These are phyloP conservation scores for Eupithecia exiguata DNA, from an alignment of 2,888 invertebrate genomes.

Conservation along the genomic window DNA sequence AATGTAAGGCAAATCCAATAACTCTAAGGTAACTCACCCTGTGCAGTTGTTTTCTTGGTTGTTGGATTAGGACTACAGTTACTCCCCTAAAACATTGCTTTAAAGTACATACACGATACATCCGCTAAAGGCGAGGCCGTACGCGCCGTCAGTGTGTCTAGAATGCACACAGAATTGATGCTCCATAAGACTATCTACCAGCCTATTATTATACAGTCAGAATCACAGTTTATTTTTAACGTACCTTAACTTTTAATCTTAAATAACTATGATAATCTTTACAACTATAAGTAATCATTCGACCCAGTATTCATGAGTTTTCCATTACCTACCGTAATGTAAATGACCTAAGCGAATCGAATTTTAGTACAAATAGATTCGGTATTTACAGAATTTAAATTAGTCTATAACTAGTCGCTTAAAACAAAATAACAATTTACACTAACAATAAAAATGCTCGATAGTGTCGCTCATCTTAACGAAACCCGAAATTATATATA, in stretches of 20 bases:
- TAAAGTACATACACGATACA: constrained; percentile 37
- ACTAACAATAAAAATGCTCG: constrained; percentile 83
- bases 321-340: constrained; percentile 75
- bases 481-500: constrained; percentile 79
- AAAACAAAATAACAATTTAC: constrained; percentile 84
- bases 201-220: constrained; percentile 81
- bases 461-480: constrained; percentile 78
- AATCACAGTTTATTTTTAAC: constrained; percentile 84
- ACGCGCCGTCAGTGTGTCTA: constrained; percentile 47
- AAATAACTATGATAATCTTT: constrained; percentile 66
- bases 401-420: constrained; percentile 80
- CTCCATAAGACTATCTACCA: constrained; percentile 75
- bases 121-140: constrained; percentile 50
- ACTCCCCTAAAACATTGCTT: constrained; percentile 38
- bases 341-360: constrained; percentile 75
- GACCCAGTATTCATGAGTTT: constrained; percentile 76
- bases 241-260: constrained; percentile 70
- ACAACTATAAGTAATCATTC: constrained; percentile 74
- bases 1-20: constrained; percentile 43
- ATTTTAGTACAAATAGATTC: constrained; percentile 77
- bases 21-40: constrained; percentile 19
- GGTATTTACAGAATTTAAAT: constrained; percentile 81
- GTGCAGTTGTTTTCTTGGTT: constrained; percentile 18
- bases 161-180: constrained; percentile 59
- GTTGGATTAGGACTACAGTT: background rate